Base-by-base conservation (phyloP, 2,888 invertebrate species). In the Watsonalla binaria region DNA sequence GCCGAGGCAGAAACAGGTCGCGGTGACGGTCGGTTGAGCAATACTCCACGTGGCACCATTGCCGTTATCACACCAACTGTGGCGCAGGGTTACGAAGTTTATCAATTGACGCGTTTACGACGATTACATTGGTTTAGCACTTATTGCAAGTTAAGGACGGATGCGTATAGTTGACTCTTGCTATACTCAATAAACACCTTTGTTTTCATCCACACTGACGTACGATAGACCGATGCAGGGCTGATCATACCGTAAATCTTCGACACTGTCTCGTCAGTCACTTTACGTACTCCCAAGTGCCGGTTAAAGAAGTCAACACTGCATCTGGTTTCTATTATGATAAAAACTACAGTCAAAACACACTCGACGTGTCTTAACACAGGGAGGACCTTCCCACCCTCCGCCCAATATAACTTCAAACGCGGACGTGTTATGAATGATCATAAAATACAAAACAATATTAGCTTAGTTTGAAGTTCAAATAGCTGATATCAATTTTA, bases 381-480 rank as follows among this genome's bases (percentile, higher is more conserved):
- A 24, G 24, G 24, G 24, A 2, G 24, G 24, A 24, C 46, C 53
- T 48, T 50, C 53, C 53, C 35, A 53, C 53, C 53, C 50, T 49
- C 49, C 45, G 9, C 39, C 49, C 46, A 46, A 52, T 47, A 47
- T 52, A 51, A 50, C 53, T 49, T 39, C 53, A 49, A 49, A 33
- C 24, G 49, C 49, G 9, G 15, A 39, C 50, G 37, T 45, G 46
- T 50, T 37, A 46, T 53, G 49, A 50, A 39, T 53, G 24, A 39
- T 49, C 11, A 42, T 42, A 8, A 46, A 14, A 46, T 53, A 34
- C 33, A 49, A 46, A 37, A 24, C 46, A 49, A 45, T 39, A 35
- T 49, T 50, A 49, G 45, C 53, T n/a, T 45, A n/a, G 7, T 35
- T 35, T 13, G 14, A 48, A 48, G 7, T 35, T 35, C 47, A 13